These are phyloP conservation scores for Netelia melanura DNA, from an alignment of 2,888 invertebrate genomes.

Conservation along the genomic window DNA sequence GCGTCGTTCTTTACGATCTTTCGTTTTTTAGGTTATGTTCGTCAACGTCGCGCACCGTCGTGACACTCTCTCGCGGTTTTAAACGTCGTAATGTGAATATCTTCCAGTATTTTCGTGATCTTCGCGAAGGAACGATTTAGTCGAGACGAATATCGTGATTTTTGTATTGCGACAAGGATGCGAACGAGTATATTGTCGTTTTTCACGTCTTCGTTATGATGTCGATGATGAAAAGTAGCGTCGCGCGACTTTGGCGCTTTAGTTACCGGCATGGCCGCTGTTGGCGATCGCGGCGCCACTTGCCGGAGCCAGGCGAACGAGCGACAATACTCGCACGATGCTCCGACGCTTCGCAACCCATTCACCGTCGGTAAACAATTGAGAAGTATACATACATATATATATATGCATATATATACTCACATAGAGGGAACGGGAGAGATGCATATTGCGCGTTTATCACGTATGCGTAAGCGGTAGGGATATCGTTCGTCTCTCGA, in stretches of 20 bases:
- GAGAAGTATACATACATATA: conserved; percentile 41
- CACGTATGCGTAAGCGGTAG: conserved; percentile 14
- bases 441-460: conserved; percentile 25
- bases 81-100: conserved; percentile 13
- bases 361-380: conserved; percentile 63
- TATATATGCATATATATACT: background rate
- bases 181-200: background rate
- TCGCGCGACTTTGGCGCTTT: conserved; percentile 13
- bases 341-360: conserved; percentile 43
- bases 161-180: conserved; percentile 17
- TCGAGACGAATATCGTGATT: conserved; percentile 19
- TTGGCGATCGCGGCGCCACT: conserved; percentile 57
- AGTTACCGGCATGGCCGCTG: conserved; percentile 62
- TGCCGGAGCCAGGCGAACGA: conserved; percentile 32
- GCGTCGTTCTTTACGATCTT: no score
- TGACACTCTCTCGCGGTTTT: conserved; percentile 15
- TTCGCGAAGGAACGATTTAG: background rate
- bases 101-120: conserved; percentile 29
- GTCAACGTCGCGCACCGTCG: background rate
- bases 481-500: conserved; percentile 22
- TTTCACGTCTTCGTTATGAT: conserved; percentile 23
- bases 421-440: background rate
- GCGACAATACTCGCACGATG: conserved; percentile 31
- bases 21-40: background rate
- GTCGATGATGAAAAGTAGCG: conserved; percentile 44